A percentile compares a stretch with the other conserved stretches of the same genome.
Conservation (phyloP, 2,888 invertebrate genomes). For the Lasioglossum lativentre region DNA sequence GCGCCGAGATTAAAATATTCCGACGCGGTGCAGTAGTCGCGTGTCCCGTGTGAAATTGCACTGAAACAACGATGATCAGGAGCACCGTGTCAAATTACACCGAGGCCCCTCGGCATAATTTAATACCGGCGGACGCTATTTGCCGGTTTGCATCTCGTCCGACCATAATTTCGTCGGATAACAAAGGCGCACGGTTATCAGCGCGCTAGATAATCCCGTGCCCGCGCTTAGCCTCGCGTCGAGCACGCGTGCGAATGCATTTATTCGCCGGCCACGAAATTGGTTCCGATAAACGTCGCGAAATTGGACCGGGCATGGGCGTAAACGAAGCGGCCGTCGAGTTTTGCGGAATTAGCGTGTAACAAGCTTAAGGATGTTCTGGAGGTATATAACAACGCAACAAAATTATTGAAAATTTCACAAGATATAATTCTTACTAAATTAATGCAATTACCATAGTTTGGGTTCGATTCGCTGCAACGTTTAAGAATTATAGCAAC, state of each 20-base stretch:
- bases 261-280: constrained; percentile 38
- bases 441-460: no score
- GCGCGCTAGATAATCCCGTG: constrained; percentile 32
- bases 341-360: constrained; percentile 44
- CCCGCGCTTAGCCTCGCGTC: constrained; percentile 7
- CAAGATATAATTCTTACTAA: no score
- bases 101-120: constrained; percentile 1
- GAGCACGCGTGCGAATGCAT: constrained; percentile 24
- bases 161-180: constrained; percentile 41
- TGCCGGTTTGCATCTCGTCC: background rate
- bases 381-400: no score
- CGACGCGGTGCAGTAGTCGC: background rate
- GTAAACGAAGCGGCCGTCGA: constrained; percentile 20
- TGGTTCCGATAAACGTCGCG: constrained; percentile 17
- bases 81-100: constrained; percentile 41
- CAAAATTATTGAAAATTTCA: no score
- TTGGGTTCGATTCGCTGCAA: no score
- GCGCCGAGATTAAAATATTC: constrained; percentile 5
- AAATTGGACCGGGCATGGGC: constrained; percentile 40
- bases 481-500: no score
- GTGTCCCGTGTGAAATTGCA: background rate
- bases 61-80: constrained; percentile 30
- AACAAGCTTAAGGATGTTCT: no score
- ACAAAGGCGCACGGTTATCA: constrained; percentile 46
- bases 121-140: constrained; percentile 19